Evolutionary conservation across 1,140 invertebrate genomes (phyloP), one percentile per base, ranked within the genome.

Genomic region (Nasonia giraulti): DNA sequence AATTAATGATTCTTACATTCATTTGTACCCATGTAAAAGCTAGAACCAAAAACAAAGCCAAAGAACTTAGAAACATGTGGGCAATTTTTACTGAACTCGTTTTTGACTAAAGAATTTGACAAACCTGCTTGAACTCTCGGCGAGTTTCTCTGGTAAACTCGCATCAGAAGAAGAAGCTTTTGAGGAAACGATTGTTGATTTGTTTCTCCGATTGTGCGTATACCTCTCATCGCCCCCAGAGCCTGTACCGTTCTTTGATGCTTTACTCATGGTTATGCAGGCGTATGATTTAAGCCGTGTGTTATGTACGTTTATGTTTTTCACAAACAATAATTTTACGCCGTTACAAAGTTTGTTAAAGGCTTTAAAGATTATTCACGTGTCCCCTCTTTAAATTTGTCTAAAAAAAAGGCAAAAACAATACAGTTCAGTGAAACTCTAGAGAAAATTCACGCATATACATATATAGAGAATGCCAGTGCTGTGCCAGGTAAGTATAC

Each of bases 211-310:
- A 89, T 87, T 87, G 87, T 88, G 88, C 85, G 88, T 87, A 91
- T 91, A 89, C 87, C 90, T 91, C 90, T 91, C 90, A 90, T 91
- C 90, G 87, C 90, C 90, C 87, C 90, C 90, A 89, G 90, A 87
- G 86, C 88, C 86, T 89, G 90, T 33, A 85, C 79, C 89, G 87
- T 90, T 90, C 90, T 90, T 90, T 89, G 90, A 88, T 87, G 89
- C 87, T 89, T 91, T 91, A 91, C 89, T 88, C 90, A 91, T 91
- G 74, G 62, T 82, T 85, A 79, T 62, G 27, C 47, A 78, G 55
- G 66, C 40, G 71, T 80, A 77, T 85, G 80, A 82, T 79, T 80
- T 76, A 86, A 86, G 76, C 80, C 66, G 50, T 66, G 74, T 78
- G 40, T 78, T 82, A 85, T 69, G 11, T 69, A 77, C 4, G 5